Conservation (phyloP, 2,797 vertebrate species). For the Podarcis siculus region DNA sequence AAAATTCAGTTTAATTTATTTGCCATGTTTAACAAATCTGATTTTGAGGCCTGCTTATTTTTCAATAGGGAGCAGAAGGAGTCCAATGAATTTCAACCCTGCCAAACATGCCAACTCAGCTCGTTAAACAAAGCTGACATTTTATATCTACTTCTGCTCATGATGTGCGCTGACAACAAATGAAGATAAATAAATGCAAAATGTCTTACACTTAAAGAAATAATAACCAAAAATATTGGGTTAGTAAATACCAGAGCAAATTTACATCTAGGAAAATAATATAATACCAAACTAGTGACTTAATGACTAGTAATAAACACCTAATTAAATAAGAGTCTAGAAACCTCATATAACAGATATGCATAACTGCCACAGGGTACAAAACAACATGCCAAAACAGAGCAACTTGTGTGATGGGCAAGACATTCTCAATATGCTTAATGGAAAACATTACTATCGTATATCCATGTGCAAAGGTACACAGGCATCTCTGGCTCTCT, state of each 20-base stretch:
- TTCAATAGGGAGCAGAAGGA: not conserved
- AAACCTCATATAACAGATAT: not conserved
- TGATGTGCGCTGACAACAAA: not conserved
- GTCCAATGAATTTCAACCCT: not conserved
- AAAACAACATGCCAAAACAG: not conserved
- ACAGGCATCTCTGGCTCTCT: too few species aligned
- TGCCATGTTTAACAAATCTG: not conserved
- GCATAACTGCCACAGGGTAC: not conserved
- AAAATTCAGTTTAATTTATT: constrained; percentile 1
- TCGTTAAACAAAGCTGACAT: constrained; percentile 6
- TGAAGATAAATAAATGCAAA: not conserved
- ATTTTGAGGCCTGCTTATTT: constrained; percentile 5
- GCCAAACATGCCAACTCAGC: not conserved
- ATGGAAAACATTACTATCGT: not conserved
- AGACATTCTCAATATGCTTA: not conserved
- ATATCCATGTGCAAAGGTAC: not conserved
- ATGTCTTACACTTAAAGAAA: not conserved
- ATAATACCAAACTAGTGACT: not conserved
- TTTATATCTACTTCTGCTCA: not conserved
- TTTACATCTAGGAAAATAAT: not conserved
- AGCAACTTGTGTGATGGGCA: not conserved
- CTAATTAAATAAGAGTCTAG: not conserved
- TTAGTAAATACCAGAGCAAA: not conserved
- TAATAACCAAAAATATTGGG: not conserved
- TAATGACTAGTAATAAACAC: not conserved